A percentile compares a stretch with the other conserved stretches of the same genome.
These are phyloP conservation scores for Muscicapa comitata DNA, from an alignment of 2,797 vertebrate genomes.

Conservation along the genomic window DNA sequence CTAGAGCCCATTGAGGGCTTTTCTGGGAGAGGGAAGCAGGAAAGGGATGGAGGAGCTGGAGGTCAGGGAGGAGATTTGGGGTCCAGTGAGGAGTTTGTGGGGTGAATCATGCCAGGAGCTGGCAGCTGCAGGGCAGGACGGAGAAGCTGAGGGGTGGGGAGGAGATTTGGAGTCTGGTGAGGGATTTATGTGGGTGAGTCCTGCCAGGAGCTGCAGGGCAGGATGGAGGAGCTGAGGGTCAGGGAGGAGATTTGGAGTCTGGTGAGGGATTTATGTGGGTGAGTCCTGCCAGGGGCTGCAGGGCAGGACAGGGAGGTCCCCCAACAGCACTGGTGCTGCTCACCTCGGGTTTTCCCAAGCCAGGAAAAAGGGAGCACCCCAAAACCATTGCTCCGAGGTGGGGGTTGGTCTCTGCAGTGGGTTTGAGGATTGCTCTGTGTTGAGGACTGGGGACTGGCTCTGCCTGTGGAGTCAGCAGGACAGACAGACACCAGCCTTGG, in stretches of 20 bases:
- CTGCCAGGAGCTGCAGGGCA: neutral
- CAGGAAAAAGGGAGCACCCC: neutral
- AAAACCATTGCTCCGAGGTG: rapidly evolving
- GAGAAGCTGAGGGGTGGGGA: rapidly evolving
- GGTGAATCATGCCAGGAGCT: neutral
- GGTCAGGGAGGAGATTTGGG: neutral
- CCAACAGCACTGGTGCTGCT: rapidly evolving
- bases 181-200: neutral
- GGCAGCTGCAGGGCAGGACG: neutral
- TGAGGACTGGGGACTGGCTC: rapidly evolving
- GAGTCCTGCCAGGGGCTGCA: neutral
- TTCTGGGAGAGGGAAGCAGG: neutral
- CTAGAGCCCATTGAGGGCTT: neutral
- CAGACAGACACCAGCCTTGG: neutral
- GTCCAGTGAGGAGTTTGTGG: rapidly evolving
- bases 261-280: rapidly evolving
- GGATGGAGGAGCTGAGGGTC: neutral
- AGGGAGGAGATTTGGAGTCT: neutral
- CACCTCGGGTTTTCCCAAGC: neutral
- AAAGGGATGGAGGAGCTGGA: neutral
- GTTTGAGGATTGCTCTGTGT: neutral
- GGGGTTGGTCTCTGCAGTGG: neutral
- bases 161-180: rapidly evolving
- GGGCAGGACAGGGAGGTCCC: neutral
- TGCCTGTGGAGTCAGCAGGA: neutral